Evolutionary conservation across 2,113 vertebrate genomes (phyloP), one percentile per base, ranked within the genome.

Genomic region (Dipodomys stephensi): DNA sequence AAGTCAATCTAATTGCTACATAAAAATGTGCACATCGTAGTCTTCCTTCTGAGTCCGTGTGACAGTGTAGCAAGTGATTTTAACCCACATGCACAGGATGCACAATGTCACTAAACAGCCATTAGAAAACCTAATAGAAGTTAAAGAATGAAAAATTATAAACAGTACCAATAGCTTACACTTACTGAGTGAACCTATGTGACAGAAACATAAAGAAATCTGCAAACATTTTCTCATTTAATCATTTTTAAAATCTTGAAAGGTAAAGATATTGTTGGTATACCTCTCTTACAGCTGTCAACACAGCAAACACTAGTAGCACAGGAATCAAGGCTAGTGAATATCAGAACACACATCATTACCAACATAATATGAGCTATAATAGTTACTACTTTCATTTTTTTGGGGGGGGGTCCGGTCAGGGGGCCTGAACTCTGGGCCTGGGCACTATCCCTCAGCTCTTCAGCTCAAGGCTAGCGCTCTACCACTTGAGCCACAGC

Each of bases 71-170:
- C 32, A 90, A 79, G 44, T 81, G 91, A 95, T 89, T 92, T 82
- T 81, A 73, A 2, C 28, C 32, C 4, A 35, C 0, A 53, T 25
- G 18, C 8, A 80, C n/a, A 67, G 73, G 71, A 60, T 30, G 39
- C n/a, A 91, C 35, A 77, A 93, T 89, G 62, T 30, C 49, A 82
- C 23, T 32, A 10, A 35, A 83, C 23, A 87, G 9, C 44, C 77
- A 60, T 44, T 64, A 92, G 78, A 72, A 91, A 93, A 20, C 74
- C 74, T 85, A 71, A 82, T 64, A 82, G 6, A 72, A 49, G 64
- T 22, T 8, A 80, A 83, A 93, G 68, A 92, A 92, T 83, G n/a
- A 78, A 92, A 94, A 88, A 57, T 32, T 79, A 80, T 60, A 77
- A 76, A 77, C 77, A 91, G 60, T 13, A 92, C 30, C 25, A 87